These are phyloP conservation scores for Barypeithes pellucidus DNA, from an alignment of 2,888 invertebrate genomes.

Conservation along the genomic window DNA sequence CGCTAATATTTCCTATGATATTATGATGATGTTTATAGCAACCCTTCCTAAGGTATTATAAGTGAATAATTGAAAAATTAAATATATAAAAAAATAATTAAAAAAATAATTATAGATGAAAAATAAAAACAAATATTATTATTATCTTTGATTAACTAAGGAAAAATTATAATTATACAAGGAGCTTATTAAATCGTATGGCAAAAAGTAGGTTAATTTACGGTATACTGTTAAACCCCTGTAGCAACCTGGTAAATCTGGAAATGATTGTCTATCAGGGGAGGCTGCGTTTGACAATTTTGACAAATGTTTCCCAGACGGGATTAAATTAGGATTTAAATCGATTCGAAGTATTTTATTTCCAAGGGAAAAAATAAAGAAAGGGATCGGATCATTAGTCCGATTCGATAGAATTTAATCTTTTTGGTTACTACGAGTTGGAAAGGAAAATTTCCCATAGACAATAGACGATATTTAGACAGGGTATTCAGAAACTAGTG, in stretches of 20 bases:
- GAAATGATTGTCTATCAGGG: conserved; percentile 57
- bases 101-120: too few species aligned
- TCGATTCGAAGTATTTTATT: conserved; percentile 32
- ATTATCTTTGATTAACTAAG: neutral
- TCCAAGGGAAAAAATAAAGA: conserved; percentile 15
- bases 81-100: too few species aligned
- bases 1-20: too few species aligned
- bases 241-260: conserved; percentile 15
- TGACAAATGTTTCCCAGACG: conserved; percentile 62
- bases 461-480: too few species aligned
- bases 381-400: conserved; percentile 1
- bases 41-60: too few species aligned
- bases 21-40: too few species aligned
- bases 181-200: neutral
- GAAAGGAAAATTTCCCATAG: too few species aligned
- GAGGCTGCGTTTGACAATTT: conserved; percentile 63
- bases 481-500: too few species aligned
- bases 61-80: too few species aligned
- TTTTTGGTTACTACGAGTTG: too few species aligned
- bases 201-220: conserved; percentile 13
- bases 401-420: neutral
- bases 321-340: conserved; percentile 60
- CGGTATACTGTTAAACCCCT: conserved; percentile 13
- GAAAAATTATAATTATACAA: neutral
- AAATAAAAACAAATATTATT: too few species aligned